These are phyloP conservation scores for Spatula clypeata DNA, from an alignment of 2,797 vertebrate genomes.

Conservation along the genomic window DNA sequence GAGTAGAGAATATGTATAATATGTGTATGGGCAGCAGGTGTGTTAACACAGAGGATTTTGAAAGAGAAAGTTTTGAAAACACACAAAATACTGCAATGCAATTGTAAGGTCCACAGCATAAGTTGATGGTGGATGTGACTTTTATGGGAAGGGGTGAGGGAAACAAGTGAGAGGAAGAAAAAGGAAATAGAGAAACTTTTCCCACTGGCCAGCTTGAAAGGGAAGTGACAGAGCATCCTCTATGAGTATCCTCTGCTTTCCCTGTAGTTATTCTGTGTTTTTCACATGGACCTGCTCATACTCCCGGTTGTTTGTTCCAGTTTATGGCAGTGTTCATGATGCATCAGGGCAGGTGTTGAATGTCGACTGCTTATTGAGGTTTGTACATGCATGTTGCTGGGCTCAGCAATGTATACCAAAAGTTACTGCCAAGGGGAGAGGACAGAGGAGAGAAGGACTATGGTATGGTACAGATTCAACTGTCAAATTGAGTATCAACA, in stretches of 20 bases:
- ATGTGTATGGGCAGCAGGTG: not conserved
- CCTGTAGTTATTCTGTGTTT: rapidly evolving
- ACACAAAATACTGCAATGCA: not conserved
- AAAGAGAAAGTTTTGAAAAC: not conserved
- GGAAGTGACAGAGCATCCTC: not conserved
- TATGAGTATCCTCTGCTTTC: not conserved
- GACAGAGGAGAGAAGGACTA: not conserved
- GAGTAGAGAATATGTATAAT: not conserved
- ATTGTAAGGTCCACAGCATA: not conserved
- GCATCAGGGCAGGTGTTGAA: not conserved
- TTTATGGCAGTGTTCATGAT: not conserved
- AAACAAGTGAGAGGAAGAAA: not conserved
- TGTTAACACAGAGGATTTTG: not conserved
- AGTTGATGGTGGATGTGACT: not conserved
- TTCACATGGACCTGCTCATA: not conserved
- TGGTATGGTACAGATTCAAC: not conserved
- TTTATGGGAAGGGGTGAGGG: not conserved
- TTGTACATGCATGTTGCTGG: not conserved
- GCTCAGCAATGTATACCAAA: not conserved
- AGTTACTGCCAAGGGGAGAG: not conserved
- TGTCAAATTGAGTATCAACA: rapidly evolving
- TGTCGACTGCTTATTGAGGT: not conserved
- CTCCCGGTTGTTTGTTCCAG: not conserved
- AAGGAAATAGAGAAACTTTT: not conserved
- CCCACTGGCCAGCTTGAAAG: not conserved